phyloP scores from a whole-genome alignment of 1,140 invertebrate species.

The Anastrepha ludens region DNA sequence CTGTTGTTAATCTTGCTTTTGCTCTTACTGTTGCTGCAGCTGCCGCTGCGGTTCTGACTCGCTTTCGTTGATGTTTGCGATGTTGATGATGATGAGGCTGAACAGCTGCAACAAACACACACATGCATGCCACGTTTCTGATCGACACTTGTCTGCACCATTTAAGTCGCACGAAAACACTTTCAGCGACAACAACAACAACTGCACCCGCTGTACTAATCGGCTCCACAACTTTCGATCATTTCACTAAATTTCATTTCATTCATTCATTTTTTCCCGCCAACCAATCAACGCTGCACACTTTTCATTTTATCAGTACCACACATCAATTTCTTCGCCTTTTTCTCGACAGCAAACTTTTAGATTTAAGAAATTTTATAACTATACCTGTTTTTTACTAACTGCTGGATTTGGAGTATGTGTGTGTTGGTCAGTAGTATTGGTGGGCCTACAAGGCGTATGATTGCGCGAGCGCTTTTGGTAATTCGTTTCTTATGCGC shows the following conservation, averaged over 20 bases:
- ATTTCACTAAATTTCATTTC: slow-evolving; percentile 30
- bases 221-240: slow-evolving; percentile 33
- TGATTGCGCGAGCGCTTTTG: no score
- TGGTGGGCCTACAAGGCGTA: no score
- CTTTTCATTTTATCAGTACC: slow-evolving; percentile 11
- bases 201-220: not conserved
- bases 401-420: no score
- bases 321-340: no score
- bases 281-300: slow-evolving; percentile 15
- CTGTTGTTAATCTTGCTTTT: not conserved
- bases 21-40: not conserved
- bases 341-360: no score
- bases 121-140: not conserved
- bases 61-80: slow-evolving; percentile 17
- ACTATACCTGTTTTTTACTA: no score
- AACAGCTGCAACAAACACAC: not conserved
- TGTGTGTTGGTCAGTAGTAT: no score
- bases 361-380: no score
- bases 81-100: slow-evolving; percentile 30
- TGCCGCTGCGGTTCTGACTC: not conserved
- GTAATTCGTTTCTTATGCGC: no score
- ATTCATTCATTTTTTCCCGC: not conserved
- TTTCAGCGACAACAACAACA: not conserved
- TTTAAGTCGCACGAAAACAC: not conserved
- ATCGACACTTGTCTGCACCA: slow-evolving; percentile 9